Evolutionary conservation across 2,888 invertebrate species (phyloP), one percentile per base, ranked within the genome.

Genomic region (Calameuta idolon): DNA sequence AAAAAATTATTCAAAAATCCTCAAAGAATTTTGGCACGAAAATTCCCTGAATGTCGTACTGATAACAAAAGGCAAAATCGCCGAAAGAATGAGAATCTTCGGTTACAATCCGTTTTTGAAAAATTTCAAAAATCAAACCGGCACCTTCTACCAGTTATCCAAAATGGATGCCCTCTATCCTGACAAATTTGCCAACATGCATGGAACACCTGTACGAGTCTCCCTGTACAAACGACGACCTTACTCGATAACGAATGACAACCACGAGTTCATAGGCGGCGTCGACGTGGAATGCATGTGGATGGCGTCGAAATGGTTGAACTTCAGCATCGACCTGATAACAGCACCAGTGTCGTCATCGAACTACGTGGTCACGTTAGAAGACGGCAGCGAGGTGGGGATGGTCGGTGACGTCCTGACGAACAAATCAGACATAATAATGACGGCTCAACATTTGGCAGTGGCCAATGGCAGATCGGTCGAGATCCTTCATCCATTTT

Each of bases 161-260:
- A 74, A 69, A 34, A 34, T 12, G 3, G 79, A 81, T 12, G 1
- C 37, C 12, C 74, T 81, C 12, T 84, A 82, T 76, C 79, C 81
- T 1, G 79, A 80, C 74, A 83, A 83, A 55, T 40, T 81, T 3
- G 77, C 35, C n/a, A 77, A 85, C 78, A 77, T 85, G n/a, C 77
- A 80, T 5, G 79, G 81, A 11, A 78, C 79, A 55, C 80, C 81
- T 4, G 80, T 85, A 69, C 68, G 75, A 1, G 75, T 83, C 4
- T 81, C 85, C 3, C 73, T 85, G 15, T 85, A 81, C 69, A 74
- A 81, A 3, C 77, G 80, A 74, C 69, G 75, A 12, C 79, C 81
- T 0, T 78, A 79, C 74, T 37, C 73, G 15, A 74, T 79, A 11
- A 69, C 79, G n/a, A 31, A 81, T 68, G 71, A 23, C 0, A 75